A percentile compares a stretch with the other conserved stretches of the same genome.
Evolutionary conservation across 2,888 invertebrate species (phyloP).

Genomic region (Ethmia dodecea): DNA sequence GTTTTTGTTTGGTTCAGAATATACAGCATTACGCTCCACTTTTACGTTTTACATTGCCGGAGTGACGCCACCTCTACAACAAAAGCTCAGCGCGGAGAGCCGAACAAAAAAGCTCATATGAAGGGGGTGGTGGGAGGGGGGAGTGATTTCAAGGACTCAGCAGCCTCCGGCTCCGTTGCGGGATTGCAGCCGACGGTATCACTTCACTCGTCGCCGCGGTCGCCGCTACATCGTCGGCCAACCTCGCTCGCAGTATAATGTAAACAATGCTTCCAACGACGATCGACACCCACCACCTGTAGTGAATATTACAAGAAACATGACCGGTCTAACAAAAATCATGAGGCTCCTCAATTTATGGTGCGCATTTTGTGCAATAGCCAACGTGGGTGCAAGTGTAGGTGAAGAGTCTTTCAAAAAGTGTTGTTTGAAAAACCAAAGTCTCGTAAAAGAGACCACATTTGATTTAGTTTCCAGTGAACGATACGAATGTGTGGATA

Average conservation of each 20-base stretch:
- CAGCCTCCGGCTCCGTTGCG: conserved; percentile 46
- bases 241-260: conserved; percentile 37
- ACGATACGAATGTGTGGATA: conserved; percentile 46
- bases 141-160: conserved; percentile 48
- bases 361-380: conserved; percentile 29
- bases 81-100: no score
- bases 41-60: no score
- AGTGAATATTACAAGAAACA: conserved; percentile 29
- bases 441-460: conserved; percentile 44
- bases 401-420: conserved; percentile 47
- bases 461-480: conserved; percentile 18
- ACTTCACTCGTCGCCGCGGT: conserved; percentile 39
- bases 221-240: conserved; percentile 39
- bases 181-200: conserved; percentile 28
- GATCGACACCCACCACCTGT: conserved; percentile 55
- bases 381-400: conserved; percentile 25
- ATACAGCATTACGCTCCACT: no score
- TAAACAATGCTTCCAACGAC: conserved; percentile 50
- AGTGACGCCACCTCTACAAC: no score
- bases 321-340: conserved; percentile 22
- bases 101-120: conserved; percentile 2
- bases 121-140: conserved; percentile 9
- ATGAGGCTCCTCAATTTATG: conserved; percentile 48
- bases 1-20: no score
- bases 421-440: conserved; percentile 51